Conservation (phyloP, 2,888 invertebrate genomes). For the Lochmaea crataegi region DNA sequence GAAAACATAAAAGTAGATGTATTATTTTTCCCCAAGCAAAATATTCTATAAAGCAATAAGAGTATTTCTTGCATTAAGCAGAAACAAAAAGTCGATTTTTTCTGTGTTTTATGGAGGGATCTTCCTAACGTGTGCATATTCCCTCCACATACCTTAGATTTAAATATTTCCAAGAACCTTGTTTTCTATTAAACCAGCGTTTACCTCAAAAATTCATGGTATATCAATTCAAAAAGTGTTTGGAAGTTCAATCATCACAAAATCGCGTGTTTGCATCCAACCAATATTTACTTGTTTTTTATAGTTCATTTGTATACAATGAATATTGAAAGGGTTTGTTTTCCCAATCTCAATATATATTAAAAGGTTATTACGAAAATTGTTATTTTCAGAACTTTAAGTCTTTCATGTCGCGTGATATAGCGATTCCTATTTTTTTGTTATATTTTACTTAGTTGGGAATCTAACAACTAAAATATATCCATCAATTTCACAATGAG, state of each 20-base stretch:
- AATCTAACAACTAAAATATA: neutral
- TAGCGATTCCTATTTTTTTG: neutral
- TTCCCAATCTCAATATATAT: slow-evolving; percentile 5
- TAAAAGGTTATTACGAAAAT: slow-evolving; percentile 7
- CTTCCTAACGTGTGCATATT: too few relatives aligned
- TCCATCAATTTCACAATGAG: neutral
- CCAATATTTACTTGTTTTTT: slow-evolving; percentile 29
- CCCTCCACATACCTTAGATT: too few relatives aligned
- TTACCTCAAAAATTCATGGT: slow-evolving; percentile 19
- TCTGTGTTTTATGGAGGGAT: too few relatives aligned
- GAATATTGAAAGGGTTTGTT: slow-evolving; percentile 34
- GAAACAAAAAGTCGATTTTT: too few relatives aligned
- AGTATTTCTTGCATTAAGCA: too few relatives aligned
- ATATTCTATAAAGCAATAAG: too few relatives aligned
- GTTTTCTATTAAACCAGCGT: slow-evolving; percentile 13
- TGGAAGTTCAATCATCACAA: slow-evolving; percentile 19
- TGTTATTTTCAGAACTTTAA: slow-evolving; percentile 1
- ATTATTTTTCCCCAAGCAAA: too few relatives aligned
- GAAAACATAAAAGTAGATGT: too few relatives aligned
- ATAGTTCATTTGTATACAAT: slow-evolving; percentile 36
- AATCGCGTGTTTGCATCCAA: slow-evolving; percentile 29
- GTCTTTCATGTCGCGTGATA: neutral
- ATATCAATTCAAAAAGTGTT: slow-evolving; percentile 15
- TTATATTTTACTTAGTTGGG: neutral
- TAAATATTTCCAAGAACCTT: slow-evolving; percentile 5